Evolutionary conservation across 2,888 invertebrate genomes (phyloP), one percentile per base, ranked within the genome.

Genomic region (Ophion ventricosus): DNA sequence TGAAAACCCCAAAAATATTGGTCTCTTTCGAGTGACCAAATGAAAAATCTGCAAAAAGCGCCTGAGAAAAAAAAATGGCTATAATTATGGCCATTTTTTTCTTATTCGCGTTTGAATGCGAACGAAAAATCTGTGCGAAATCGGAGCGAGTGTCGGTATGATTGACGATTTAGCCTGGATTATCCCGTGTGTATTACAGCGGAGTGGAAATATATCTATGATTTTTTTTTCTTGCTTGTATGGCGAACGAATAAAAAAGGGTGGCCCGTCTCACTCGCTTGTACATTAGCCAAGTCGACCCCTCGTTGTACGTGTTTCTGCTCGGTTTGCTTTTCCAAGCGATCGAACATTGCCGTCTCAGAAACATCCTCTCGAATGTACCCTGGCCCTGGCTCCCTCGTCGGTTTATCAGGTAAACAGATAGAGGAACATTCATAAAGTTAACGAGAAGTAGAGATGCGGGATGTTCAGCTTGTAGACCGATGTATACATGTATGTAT

Each of bases 361-460:
- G 79, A 82, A 82, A 82, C 84, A 76, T 83, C 64, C 83, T 79
- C 84, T 69, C 61, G 25, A 49, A 49, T 66, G 10, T 23, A 23
- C 23, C 25, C 20, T n/a, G n/a, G n/a, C 86, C 87, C 78, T 72
- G 20, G 54, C 40, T 66, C 49, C 83, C 54, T 54, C 20, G 25
- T 23, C 85, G 85, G 66, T 76, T 82, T 88, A 87, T 88, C 91
- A 92, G 91, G 92, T 91, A 92, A 92, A 92, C 90, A 92, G 89
- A 90, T 85, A 80, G 87, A 89, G 90, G 85, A 89, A 88, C 90
- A 92, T 91, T 92, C 88, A 92, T 90, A 90, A 92, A 92, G 90
- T 91, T 90, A 90, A 89, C 90, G 87, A 87, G 87, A 88, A 90
- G 89, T 69, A 64, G 61, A 75, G 80, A 84, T 70, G 43, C 69